These are phyloP conservation scores for Callinectes sapidus DNA, from an alignment of 2,888 invertebrate genomes.

Conservation along the genomic window DNA sequence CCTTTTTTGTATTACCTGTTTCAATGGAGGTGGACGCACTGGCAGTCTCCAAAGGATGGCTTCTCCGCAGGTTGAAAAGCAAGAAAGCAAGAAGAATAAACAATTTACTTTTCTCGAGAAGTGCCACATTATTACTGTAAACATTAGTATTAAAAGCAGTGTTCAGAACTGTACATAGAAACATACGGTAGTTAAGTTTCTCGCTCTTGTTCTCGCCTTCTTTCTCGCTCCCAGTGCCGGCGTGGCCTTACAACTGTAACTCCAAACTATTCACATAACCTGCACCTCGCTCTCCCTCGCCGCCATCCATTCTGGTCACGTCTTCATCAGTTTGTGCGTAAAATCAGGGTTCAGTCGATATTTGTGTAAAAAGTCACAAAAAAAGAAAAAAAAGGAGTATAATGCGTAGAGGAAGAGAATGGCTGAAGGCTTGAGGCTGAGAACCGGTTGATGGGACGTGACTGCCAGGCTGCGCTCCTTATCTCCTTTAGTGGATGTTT, in stretches of 20 bases:
- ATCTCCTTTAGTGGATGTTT: conserved; percentile 27
- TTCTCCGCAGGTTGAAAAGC: too few relatives aligned
- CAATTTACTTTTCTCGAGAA: too few relatives aligned
- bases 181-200: too few relatives aligned
- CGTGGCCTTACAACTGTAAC: neutral
- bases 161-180: too few relatives aligned
- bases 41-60: too few relatives aligned
- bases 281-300: neutral
- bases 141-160: too few relatives aligned
- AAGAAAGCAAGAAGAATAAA: too few relatives aligned
- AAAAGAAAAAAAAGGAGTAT: neutral
- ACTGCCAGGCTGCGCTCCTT: neutral
- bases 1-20: too few relatives aligned
- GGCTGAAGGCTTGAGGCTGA: neutral
- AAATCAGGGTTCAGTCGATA: neutral
- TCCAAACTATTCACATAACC: neutral
- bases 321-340: conserved; percentile 7
- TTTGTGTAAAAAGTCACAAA: neutral
- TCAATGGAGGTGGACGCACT: too few relatives aligned
- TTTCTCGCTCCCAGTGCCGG: too few relatives aligned
- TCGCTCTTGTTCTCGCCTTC: too few relatives aligned
- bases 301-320: neutral
- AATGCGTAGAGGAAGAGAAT: conserved; percentile 11
- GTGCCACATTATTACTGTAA: too few relatives aligned
- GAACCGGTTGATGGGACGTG: conserved; percentile 21